Conservation (phyloP, 2,797 vertebrate species). For the Holocentrus rufus region DNA sequence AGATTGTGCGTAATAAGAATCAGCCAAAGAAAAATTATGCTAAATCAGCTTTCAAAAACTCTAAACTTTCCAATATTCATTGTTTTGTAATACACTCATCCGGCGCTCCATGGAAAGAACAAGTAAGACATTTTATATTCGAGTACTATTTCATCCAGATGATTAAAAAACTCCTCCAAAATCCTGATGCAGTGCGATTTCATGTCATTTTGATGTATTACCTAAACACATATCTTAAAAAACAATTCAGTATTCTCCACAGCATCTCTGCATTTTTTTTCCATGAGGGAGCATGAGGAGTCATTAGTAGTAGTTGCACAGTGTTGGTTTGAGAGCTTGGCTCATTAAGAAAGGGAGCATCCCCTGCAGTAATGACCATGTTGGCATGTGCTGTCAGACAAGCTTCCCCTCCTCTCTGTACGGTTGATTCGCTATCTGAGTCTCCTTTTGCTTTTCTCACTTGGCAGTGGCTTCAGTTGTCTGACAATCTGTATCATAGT, state of each 20-base stretch:
- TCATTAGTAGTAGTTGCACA: slow-evolving; percentile 34
- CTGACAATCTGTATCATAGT: slow-evolving; percentile 40
- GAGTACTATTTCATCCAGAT: no score
- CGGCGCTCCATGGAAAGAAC: no score
- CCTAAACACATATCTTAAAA: not conserved
- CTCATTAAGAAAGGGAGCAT: slow-evolving; percentile 47
- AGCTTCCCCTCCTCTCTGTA: slow-evolving; percentile 13
- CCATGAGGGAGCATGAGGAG: not conserved
- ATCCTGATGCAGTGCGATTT: no score
- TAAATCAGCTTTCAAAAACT: no score
- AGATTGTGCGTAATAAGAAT: not conserved
- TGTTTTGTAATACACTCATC: no score
- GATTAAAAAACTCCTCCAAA: no score
- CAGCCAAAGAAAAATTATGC: no score
- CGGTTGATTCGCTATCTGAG: slow-evolving; percentile 26
- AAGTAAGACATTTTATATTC: no score
- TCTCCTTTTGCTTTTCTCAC: slow-evolving; percentile 19
- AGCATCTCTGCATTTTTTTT: slow-evolving; percentile 3
- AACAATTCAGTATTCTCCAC: slow-evolving; percentile 1
- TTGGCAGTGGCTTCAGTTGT: slow-evolving; percentile 36
- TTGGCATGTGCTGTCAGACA: slow-evolving; percentile 26
- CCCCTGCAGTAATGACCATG: slow-evolving; percentile 47
- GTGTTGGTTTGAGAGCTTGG: slow-evolving; percentile 23
- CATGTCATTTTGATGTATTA: no score
- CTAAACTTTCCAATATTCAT: no score